Conservation (phyloP, 1,140 invertebrate genomes). For the Drosophila nikananu region DNA sequence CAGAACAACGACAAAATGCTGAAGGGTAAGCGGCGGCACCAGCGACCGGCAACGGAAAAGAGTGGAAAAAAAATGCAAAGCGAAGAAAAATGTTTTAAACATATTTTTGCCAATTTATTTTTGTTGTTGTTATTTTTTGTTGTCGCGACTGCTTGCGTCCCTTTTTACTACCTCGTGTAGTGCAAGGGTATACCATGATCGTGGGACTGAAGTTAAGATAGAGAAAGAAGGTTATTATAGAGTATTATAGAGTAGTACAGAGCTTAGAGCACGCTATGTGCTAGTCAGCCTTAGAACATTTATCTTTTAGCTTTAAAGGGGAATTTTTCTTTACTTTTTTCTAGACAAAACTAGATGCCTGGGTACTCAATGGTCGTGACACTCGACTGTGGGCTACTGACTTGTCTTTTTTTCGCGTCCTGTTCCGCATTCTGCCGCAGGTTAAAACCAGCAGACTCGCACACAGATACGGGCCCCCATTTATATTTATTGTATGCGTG, state of each 20-base stretch:
- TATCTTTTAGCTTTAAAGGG: too few relatives aligned
- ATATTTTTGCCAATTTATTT: constrained; percentile 71
- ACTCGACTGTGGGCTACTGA: not conserved
- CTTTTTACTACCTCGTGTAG: constrained; percentile 1
- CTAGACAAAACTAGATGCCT: not conserved
- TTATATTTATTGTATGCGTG: constrained; percentile 57
- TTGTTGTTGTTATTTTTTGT: constrained; percentile 45
- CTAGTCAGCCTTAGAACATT: not conserved
- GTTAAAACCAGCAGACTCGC: constrained; percentile 60
- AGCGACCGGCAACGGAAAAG: constrained; percentile 35
- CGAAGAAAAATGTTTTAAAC: constrained; percentile 78
- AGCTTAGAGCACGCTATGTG: not conserved
- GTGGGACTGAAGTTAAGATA: not conserved
- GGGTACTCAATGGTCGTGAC: not conserved
- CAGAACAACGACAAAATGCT: constrained; percentile 58
- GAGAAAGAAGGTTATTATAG: too few relatives aligned
- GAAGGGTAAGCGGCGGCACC: constrained; percentile 8
- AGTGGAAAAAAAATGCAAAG: constrained; percentile 69
- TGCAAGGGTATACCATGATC: not conserved
- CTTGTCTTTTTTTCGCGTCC: constrained; percentile 31
- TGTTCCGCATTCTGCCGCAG: constrained; percentile 69
- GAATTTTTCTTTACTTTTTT: not conserved
- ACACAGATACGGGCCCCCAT: constrained; percentile 33
- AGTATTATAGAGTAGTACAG: too few relatives aligned
- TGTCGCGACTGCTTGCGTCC: constrained; percentile 43